Conservation (phyloP, 2,797 vertebrate species). For the Smutsia temminckii region DNA sequence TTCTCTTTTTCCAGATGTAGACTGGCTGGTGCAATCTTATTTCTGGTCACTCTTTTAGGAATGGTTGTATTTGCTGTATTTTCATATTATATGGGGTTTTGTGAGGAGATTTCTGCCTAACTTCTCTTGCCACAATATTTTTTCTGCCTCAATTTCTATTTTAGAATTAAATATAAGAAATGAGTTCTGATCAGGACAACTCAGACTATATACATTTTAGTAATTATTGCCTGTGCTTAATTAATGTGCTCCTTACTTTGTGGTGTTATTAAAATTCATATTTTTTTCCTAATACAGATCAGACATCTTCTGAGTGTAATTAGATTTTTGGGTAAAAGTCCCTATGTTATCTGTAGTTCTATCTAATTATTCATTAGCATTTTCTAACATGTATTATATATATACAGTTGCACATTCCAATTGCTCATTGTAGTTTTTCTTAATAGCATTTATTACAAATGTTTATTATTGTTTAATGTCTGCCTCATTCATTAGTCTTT, state of each 20-base stretch:
- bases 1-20: too few relatives aligned
- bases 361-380: not conserved
- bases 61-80: too few relatives aligned
- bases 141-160: not conserved
- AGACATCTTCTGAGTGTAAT: not conserved
- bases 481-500: not conserved
- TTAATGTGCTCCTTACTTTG: not conserved
- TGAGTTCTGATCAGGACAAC: not conserved
- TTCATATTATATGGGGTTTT: too few relatives aligned
- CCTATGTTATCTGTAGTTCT: not conserved
- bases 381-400: not conserved
- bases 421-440: not conserved
- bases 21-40: too few relatives aligned
- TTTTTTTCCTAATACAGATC: not conserved
- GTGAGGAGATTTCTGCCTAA: too few relatives aligned
- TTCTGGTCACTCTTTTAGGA: too few relatives aligned
- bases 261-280: conserved; percentile 1
- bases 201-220: not conserved
- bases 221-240: not conserved
- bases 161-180: conserved; percentile 46
- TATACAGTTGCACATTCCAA: not conserved
- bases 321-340: not conserved
- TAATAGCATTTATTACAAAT: not conserved
- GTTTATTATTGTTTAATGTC: not conserved
- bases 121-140: too few relatives aligned